These are phyloP conservation scores for Polydrusus tereticollis DNA, from an alignment of 2,888 invertebrate species.

Conservation along the genomic window DNA sequence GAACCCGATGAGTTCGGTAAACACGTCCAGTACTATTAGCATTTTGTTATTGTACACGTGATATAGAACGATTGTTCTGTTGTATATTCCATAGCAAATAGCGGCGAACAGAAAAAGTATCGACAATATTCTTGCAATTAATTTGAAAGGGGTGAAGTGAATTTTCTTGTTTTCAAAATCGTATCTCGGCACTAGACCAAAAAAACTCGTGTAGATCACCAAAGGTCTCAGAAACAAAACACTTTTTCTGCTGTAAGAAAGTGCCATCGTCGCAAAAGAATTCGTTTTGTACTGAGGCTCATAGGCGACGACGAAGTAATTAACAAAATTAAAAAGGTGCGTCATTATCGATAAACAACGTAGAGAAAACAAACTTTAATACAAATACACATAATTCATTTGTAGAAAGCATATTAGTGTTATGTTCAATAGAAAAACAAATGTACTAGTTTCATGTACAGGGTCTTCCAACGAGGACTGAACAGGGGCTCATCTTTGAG, in stretches of 20 bases:
- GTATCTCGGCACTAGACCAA: background rate
- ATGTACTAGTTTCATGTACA: too few relatives aligned
- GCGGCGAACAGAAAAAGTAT: background rate
- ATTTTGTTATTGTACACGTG: conserved; percentile 5
- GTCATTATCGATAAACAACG: too few relatives aligned
- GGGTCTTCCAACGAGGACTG: too few relatives aligned
- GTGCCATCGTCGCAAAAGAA: background rate
- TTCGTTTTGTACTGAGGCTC: too few relatives aligned
- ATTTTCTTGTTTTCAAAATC: background rate
- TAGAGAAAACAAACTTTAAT: too few relatives aligned
- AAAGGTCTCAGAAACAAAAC: background rate
- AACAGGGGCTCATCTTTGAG: too few relatives aligned
- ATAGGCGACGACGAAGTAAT: too few relatives aligned
- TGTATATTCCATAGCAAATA: background rate
- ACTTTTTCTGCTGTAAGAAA: background rate
- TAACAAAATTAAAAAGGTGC: too few relatives aligned
- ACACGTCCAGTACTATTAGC: background rate
- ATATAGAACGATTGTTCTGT: background rate
- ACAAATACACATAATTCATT: too few relatives aligned
- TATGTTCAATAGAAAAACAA: too few relatives aligned
- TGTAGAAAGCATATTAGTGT: too few relatives aligned
- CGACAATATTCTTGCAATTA: background rate
- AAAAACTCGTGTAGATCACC: background rate
- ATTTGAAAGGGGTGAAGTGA: background rate
- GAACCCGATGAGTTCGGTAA: background rate